Conservation (phyloP, 2,113 vertebrate species). For the Lanius ludovicianus region DNA sequence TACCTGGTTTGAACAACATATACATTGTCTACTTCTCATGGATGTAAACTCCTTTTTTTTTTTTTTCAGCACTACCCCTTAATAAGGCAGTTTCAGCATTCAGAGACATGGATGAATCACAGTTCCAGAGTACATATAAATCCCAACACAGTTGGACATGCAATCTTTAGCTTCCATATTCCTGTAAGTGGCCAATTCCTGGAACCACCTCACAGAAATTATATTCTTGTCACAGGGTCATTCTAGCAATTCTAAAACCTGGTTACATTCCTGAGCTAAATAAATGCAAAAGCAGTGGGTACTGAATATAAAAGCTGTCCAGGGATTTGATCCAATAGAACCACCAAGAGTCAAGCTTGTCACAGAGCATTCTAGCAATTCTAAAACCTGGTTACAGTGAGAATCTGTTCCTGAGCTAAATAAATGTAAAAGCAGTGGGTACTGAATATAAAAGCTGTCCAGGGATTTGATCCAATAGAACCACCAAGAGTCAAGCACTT, state of each 20-base stretch:
- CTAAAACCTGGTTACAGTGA: not conserved
- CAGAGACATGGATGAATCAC: not conserved
- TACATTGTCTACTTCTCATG: not conserved
- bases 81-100: not conserved
- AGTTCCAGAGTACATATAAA: not conserved
- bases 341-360: not conserved
- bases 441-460: not conserved
- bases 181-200: not conserved
- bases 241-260: not conserved
- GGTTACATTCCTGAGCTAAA: not conserved
- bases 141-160: not conserved
- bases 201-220: not conserved
- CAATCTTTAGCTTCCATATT: not conserved
- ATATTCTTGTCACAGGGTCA: not conserved
- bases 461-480: not conserved
- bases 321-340: not conserved
- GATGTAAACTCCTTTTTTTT: not conserved
- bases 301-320: not conserved
- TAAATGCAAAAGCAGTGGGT: not conserved
- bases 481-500: not conserved
- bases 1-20: not conserved
- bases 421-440: not conserved
- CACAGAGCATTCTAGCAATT: not conserved
- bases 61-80: not conserved
- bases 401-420: not conserved